Percentiles rank a stretch among this genome's conserved stretches.
phyloP scores from a whole-genome alignment of 2,797 vertebrate genomes.

The Potorous gilbertii region DNA sequence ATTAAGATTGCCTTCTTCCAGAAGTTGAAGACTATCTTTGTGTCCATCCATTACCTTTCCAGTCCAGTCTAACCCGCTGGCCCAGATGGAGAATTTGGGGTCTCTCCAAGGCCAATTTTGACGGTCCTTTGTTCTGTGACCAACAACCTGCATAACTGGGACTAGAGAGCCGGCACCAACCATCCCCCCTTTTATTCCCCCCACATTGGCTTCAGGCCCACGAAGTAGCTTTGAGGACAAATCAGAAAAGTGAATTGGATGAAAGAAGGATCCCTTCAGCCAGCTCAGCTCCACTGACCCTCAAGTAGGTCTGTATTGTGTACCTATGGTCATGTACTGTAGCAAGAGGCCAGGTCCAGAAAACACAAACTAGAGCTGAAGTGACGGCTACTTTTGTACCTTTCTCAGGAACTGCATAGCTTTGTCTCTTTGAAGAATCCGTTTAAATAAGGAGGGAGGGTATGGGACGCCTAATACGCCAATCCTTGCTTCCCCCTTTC shows the following conservation, averaged over 20 bases:
- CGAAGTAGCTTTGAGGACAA: neutral
- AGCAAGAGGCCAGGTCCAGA: neutral
- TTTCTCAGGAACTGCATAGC: neutral
- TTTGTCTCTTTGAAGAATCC: neutral
- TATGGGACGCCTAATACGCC: neutral
- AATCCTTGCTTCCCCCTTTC: neutral
- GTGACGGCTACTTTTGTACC: neutral
- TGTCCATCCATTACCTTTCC: conserved; percentile 34
- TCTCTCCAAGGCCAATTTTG: neutral
- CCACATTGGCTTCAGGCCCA: no score
- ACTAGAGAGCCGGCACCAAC: neutral
- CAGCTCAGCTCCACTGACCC: neutral
- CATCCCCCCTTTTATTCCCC: neutral
- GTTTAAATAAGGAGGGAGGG: neutral
- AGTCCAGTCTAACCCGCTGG: neutral
- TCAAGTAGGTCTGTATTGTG: neutral
- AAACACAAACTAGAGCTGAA: neutral
- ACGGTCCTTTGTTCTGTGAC: neutral
- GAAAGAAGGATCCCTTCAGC: neutral
- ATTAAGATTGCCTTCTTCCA: conserved; percentile 36
- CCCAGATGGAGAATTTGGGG: neutral
- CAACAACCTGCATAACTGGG: neutral
- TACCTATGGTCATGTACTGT: neutral
- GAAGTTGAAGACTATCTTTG: conserved; percentile 13
- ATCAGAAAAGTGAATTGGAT: neutral